Evolutionary conservation across 2,888 invertebrate species (phyloP), one percentile per base, ranked within the genome.

Genomic region (Drosophila affinis): DNA sequence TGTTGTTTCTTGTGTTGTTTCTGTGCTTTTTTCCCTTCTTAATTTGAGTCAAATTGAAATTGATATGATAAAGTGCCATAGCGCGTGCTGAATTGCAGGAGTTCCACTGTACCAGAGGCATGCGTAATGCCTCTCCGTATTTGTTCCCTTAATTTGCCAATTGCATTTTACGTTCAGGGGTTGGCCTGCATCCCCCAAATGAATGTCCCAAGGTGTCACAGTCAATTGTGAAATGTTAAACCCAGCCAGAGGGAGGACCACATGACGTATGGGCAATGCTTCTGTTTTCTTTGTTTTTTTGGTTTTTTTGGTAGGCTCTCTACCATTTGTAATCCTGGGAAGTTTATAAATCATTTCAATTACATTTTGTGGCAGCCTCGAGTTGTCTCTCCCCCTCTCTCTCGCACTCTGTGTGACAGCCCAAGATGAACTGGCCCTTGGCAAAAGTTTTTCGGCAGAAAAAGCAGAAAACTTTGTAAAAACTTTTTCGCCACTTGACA

Each of bases 291-390:
- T 47, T 48, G 21, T 46, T 51, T 65, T 76, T 34, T 21, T 21
- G 3, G 21, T 24, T 48, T 34, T 21, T 49, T n/a, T 34, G 7
- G n/a, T 32, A 39, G 54, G 48, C 47, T 45, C 24, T 55, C 21
- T 59, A 6, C 5, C 12, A 27, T 47, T 29, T 48, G 29, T 39
- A 10, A 12, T 52, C 46, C 54, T 29, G 32, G 73, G 82, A 83
- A 86, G 74, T 83, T 86, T 83, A 83, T 83, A 83, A 83, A 83
- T 83, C 83, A 86, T 83, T 83, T 83, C 83, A 83, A 83, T 83
- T 83, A 83, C 86, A 83, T 83, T 83, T 74, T 81, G 81, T 77
- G 77, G 79, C 39, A 79, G 78, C 80, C 83, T 78, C 51, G 67
- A 64, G 64, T 3, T n/a, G 7, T 39, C 39, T 5, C 12, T 34